Evolutionary conservation across 2,113 vertebrate genomes (phyloP).

Genomic region (Calidris pygmaea): DNA sequence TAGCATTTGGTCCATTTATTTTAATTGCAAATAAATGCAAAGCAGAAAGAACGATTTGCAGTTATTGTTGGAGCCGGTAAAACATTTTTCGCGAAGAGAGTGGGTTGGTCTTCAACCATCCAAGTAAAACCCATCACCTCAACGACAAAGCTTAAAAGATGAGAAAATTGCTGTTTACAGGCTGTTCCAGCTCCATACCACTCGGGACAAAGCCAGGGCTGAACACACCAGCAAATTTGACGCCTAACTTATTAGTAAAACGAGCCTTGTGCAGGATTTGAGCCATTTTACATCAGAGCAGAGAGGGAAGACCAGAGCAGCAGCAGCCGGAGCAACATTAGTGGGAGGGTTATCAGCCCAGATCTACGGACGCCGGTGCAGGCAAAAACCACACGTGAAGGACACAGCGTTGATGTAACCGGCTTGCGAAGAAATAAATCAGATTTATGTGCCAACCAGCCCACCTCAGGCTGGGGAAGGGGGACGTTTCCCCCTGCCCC

Average conservation of each 20-base stretch:
- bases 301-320: neutral
- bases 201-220: neutral
- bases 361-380: neutral
- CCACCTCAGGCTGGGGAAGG: neutral
- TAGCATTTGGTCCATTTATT: conserved; percentile 48
- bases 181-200: neutral
- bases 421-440: neutral
- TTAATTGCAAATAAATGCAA: conserved; percentile 55
- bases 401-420: neutral
- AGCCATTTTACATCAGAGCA: conserved; percentile 29
- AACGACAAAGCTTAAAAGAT: conserved; percentile 49
- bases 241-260: conserved; percentile 20
- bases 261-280: neutral
- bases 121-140: conserved; percentile 26
- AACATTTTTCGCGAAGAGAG: neutral
- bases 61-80: conserved; percentile 21
- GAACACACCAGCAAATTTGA: neutral
- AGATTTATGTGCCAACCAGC: neutral
- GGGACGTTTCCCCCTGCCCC: accelerated
- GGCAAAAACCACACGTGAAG: neutral
- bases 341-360: neutral
- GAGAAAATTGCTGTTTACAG: conserved; percentile 40
- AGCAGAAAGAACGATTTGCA: neutral
- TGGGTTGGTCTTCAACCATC: neutral
- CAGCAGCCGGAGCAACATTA: neutral